These are phyloP conservation scores for Uloborus diversus DNA, from an alignment of 1,140 invertebrate genomes.

Conservation along the genomic window DNA sequence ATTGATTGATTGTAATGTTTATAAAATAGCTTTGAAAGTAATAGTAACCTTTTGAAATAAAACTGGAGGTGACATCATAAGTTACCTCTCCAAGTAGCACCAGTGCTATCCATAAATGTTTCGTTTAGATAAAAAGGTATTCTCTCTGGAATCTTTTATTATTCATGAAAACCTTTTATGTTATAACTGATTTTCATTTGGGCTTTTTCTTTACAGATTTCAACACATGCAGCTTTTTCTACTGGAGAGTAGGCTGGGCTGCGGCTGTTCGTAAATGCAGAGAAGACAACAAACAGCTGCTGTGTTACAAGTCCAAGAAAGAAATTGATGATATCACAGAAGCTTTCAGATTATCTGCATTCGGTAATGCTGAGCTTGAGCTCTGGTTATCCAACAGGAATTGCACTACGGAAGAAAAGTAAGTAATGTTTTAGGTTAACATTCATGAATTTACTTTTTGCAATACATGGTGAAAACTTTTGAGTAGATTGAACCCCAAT, in stretches of 20 bases:
- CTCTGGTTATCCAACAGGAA: constrained; percentile 20
- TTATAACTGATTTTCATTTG: not conserved
- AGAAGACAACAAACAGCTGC: constrained; percentile 5
- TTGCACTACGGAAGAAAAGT: not conserved
- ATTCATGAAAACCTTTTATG: too few species aligned
- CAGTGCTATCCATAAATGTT: too few species aligned
- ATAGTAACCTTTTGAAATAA: too few species aligned
- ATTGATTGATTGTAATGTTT: too few species aligned
- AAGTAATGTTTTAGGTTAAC: not conserved
- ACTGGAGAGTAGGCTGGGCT: constrained; percentile 27
- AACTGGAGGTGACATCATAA: too few species aligned
- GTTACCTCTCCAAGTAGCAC: too few species aligned
- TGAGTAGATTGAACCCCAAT: too few species aligned
- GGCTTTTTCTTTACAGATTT: not conserved
- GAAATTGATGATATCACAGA: constrained; percentile 46
- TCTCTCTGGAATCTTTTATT: too few species aligned
- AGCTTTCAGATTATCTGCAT: constrained; percentile 10
- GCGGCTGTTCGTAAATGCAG: not conserved
- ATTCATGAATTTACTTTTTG: too few species aligned
- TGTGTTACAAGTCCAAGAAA: constrained; percentile 34
- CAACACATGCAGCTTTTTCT: constrained; percentile 20
- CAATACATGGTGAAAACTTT: too few species aligned
- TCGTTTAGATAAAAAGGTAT: too few species aligned
- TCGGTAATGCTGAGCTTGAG: constrained; percentile 7
- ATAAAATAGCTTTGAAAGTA: too few species aligned